Conservation (phyloP, 2,797 vertebrate genomes). For the Gallinago stenura region DNA sequence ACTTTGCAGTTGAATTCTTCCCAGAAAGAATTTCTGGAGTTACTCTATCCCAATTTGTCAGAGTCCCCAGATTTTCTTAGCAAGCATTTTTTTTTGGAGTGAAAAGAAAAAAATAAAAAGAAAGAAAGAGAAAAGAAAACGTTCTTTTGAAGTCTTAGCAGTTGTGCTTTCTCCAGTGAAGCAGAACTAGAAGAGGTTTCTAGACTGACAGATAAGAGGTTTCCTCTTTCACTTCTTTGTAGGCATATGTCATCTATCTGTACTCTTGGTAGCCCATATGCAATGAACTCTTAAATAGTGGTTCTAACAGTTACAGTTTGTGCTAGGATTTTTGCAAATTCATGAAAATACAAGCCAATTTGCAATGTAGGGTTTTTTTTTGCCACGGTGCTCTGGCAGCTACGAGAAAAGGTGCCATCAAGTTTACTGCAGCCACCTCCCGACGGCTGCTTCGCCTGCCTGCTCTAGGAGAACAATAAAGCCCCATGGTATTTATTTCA, state of each 20-base stretch:
- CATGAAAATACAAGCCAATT: slow-evolving; percentile 1
- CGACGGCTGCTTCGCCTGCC: not conserved
- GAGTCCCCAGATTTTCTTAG: not conserved
- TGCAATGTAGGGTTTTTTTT: not conserved
- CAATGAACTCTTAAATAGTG: not conserved
- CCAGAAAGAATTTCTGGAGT: not conserved
- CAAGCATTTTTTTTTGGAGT: not conserved
- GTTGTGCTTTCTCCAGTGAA: not conserved
- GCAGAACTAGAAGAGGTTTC: not conserved
- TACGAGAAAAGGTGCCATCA: not conserved
- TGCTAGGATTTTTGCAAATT: not conserved
- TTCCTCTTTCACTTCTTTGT: not conserved
- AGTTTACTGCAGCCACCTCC: not conserved
- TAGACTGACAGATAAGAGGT: not conserved
- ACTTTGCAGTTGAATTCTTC: not conserved
- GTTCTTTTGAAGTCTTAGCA: not conserved
- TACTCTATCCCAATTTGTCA: not conserved
- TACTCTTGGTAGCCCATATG: not conserved
- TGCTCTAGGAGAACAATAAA: slow-evolving; percentile 43
- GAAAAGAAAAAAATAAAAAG: not conserved
- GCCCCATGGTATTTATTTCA: slow-evolving; percentile 11
- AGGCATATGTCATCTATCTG: not conserved
- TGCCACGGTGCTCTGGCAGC: not conserved
- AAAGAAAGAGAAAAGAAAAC: not conserved
- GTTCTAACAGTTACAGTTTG: not conserved